Evolutionary conservation across 2,888 invertebrate species (phyloP).

Genomic region (Hipparchia semele): DNA sequence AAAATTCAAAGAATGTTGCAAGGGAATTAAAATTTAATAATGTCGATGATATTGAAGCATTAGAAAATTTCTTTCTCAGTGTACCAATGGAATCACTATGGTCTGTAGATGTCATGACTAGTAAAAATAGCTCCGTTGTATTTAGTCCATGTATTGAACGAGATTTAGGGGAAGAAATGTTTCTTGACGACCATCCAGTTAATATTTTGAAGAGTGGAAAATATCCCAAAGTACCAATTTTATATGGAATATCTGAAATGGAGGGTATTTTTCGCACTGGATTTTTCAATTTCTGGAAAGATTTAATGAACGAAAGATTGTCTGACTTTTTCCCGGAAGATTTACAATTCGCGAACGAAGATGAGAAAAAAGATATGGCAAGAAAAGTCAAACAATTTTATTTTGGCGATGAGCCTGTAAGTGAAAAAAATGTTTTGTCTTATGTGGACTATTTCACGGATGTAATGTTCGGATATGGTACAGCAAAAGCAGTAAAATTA

Average conservation of each 20-base stretch:
- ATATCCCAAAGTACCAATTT: conserved; percentile 51
- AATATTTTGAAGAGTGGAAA: conserved; percentile 50
- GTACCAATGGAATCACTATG: conserved; percentile 46
- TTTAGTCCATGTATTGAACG: conserved; percentile 53
- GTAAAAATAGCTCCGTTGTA: conserved; percentile 40
- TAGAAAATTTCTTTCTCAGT: conserved; percentile 59
- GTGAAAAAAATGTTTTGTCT: conserved; percentile 45
- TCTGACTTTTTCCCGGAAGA: conserved; percentile 57
- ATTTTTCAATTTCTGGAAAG: conserved; percentile 49
- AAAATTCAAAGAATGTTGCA: conserved; percentile 55
- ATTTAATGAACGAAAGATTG: conserved; percentile 56
- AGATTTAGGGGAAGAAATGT: conserved; percentile 48
- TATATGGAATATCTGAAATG: conserved; percentile 56
- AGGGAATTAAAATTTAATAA: conserved; percentile 47
- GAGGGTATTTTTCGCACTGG: conserved; percentile 47
- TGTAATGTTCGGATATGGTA: conserved; percentile 51
- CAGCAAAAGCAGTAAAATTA: conserved; percentile 47
- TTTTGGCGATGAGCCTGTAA: conserved; percentile 49
- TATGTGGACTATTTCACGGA: conserved; percentile 63
- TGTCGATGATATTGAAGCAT: conserved; percentile 48
- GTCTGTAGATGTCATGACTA: conserved; percentile 33
- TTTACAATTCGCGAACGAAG: conserved; percentile 50
- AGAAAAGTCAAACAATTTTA: conserved; percentile 49
- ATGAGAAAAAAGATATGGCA: conserved; percentile 50
- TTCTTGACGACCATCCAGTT: conserved; percentile 52